phyloP scores from a whole-genome alignment of 2,888 invertebrate genomes.

The Lithophane ornitopus region DNA sequence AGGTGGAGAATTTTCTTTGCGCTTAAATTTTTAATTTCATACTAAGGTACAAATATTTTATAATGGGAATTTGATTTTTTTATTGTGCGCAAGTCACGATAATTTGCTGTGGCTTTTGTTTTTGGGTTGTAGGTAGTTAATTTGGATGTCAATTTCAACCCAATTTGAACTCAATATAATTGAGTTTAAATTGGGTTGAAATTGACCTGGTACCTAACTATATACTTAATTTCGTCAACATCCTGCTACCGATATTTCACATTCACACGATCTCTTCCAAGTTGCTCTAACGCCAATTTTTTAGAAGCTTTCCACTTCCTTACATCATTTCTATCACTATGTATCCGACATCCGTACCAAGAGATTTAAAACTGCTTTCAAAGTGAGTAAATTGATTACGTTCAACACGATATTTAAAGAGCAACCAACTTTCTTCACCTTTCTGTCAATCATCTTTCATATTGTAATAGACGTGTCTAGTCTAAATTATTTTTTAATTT shows the following conservation, averaged over 20 bases:
- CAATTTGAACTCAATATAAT: not conserved
- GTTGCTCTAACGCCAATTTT: not conserved
- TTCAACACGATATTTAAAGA: not conserved
- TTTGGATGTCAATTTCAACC: not conserved
- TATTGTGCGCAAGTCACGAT: not conserved
- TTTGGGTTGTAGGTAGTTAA: not conserved
- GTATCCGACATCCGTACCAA: not conserved
- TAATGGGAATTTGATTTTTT: slow-evolving; percentile 1
- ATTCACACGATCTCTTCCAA: not conserved
- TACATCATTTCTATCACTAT: not conserved
- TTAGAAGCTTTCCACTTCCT: not conserved
- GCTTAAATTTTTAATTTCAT: slow-evolving; percentile 12
- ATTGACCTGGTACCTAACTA: not conserved
- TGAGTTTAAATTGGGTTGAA: no score
- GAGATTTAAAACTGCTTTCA: not conserved
- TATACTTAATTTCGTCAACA: not conserved
- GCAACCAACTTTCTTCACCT: not conserved
- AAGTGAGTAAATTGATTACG: not conserved
- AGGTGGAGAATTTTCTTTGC: slow-evolving; percentile 38
- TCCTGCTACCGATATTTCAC: not conserved
- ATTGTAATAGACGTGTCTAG: not conserved
- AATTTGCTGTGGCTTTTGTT: not conserved
- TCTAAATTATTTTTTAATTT: not conserved
- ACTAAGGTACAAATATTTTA: slow-evolving; percentile 12
- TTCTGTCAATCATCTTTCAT: not conserved